Evolutionary conservation across 2,113 vertebrate species (phyloP).

Genomic region (Brachionichthys hirsutus): DNA sequence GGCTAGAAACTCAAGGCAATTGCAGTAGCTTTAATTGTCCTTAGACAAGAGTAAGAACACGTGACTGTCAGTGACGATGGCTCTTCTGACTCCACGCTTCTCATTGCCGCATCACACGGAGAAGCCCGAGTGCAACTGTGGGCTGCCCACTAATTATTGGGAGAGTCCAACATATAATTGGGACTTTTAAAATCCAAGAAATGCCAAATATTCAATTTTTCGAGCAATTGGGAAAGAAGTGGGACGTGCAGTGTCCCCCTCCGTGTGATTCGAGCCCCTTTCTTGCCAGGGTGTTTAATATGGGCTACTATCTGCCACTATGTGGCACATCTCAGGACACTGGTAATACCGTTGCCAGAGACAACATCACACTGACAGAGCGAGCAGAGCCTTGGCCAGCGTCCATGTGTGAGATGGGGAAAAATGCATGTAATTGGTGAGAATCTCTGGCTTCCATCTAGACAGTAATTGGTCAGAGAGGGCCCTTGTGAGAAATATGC

Average conservation of each 20-base stretch:
- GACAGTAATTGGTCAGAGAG: slow-evolving; percentile 72
- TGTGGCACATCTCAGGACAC: slow-evolving; percentile 55
- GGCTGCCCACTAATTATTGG: slow-evolving; percentile 47
- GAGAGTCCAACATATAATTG: slow-evolving; percentile 57
- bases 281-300: slow-evolving; percentile 41
- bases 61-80: slow-evolving; percentile 55
- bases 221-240: slow-evolving; percentile 26
- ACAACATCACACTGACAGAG: slow-evolving; percentile 56
- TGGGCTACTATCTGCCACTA: slow-evolving; percentile 40
- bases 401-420: slow-evolving; percentile 61
- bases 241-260: slow-evolving; percentile 49
- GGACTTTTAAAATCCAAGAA: slow-evolving; percentile 45
- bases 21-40: slow-evolving; percentile 66
- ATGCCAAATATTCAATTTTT: slow-evolving; percentile 33
- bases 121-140: slow-evolving; percentile 4
- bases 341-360: slow-evolving; percentile 46
- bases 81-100: slow-evolving; percentile 30
- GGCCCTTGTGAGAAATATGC: slow-evolving; percentile 74
- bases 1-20: slow-evolving; percentile 59
- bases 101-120: slow-evolving; percentile 36
- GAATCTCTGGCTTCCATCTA: slow-evolving; percentile 75
- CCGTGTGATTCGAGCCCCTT: slow-evolving; percentile 34
- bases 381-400: slow-evolving; percentile 57
- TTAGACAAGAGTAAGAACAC: slow-evolving; percentile 66
- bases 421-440: slow-evolving; percentile 77